Percentiles rank a stretch among this genome's conserved stretches.
Conservation (phyloP, 1,140 invertebrate genomes). For the Lepidostoma basale region DNA sequence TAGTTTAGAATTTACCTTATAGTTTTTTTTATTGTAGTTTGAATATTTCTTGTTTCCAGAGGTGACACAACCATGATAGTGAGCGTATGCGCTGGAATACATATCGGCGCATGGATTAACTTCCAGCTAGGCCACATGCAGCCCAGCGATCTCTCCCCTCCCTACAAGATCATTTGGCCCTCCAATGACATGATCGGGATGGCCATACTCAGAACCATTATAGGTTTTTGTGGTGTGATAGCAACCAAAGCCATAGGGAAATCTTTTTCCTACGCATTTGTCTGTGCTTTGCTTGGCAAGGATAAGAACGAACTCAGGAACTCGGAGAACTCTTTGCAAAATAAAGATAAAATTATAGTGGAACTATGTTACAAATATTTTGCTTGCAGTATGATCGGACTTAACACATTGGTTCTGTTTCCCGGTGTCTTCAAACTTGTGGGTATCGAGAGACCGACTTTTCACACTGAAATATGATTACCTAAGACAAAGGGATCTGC, state of each 20-base stretch:
- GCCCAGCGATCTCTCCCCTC: conserved; percentile 62
- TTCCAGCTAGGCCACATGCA: conserved; percentile 75
- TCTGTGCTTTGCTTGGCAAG: conserved; percentile 71
- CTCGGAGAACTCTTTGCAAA: conserved; percentile 67
- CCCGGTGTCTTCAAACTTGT: conserved; percentile 79
- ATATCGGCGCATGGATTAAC: conserved; percentile 83
- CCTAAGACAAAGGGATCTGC: too few species aligned
- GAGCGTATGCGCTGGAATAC: conserved; percentile 78
- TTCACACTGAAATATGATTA: conserved; percentile 85
- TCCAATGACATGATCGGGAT: conserved; percentile 71
- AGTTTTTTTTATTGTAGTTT: neutral
- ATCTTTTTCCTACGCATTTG: conserved; percentile 68
- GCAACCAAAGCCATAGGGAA: conserved; percentile 73
- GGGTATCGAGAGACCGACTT: conserved; percentile 78
- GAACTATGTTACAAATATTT: conserved; percentile 84
- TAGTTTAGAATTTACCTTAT: neutral
- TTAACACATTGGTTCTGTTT: conserved; percentile 77
- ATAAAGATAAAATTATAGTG: conserved; percentile 73
- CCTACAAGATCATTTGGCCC: conserved; percentile 80
- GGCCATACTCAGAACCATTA: conserved; percentile 69
- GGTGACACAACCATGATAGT: conserved; percentile 87
- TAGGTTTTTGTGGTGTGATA: conserved; percentile 77
- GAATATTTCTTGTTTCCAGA: conserved; percentile 61
- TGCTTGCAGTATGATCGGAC: conserved; percentile 75
- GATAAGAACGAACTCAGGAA: conserved; percentile 68